A percentile compares a stretch with the other conserved stretches of the same genome.
phyloP scores from a whole-genome alignment of 1,140 invertebrate species.

The Drosophila sp. region DNA sequence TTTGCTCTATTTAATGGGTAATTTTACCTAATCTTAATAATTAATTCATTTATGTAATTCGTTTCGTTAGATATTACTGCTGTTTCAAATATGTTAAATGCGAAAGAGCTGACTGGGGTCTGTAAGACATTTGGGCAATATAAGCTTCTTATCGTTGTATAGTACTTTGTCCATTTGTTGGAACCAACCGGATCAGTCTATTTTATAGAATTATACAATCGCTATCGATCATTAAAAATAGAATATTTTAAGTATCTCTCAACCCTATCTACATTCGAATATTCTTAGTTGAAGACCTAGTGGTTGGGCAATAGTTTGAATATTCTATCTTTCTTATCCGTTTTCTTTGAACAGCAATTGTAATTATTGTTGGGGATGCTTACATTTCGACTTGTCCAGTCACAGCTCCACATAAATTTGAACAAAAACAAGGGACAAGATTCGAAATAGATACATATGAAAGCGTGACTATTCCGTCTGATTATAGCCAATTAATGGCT shows the following conservation, averaged over 20 bases:
- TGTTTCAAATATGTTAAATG: not conserved
- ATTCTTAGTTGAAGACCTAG: no score
- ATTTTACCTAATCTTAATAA: not conserved
- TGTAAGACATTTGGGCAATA: not conserved
- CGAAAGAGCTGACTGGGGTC: not conserved
- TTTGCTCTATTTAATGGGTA: not conserved
- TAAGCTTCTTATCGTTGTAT: not conserved
- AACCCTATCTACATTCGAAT: no score
- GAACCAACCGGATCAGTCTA: not conserved
- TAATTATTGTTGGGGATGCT: no score
- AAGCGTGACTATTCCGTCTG: not conserved
- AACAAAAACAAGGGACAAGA: no score
- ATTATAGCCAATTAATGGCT: not conserved
- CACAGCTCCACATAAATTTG: no score
- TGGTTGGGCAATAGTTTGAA: no score
- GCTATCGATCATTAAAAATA: no score
- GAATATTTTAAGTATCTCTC: no score
- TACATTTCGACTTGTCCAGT: no score
- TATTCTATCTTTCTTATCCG: no score
- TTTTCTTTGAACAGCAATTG: no score
- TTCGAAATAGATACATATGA: no score
- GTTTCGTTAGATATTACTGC: not conserved
- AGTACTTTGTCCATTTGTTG: not conserved
- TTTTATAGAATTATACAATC: not conserved
- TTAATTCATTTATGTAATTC: slow-evolving; percentile 7